These are phyloP conservation scores for Somateria mollissima DNA, from an alignment of 2,797 vertebrate species.

Conservation along the genomic window DNA sequence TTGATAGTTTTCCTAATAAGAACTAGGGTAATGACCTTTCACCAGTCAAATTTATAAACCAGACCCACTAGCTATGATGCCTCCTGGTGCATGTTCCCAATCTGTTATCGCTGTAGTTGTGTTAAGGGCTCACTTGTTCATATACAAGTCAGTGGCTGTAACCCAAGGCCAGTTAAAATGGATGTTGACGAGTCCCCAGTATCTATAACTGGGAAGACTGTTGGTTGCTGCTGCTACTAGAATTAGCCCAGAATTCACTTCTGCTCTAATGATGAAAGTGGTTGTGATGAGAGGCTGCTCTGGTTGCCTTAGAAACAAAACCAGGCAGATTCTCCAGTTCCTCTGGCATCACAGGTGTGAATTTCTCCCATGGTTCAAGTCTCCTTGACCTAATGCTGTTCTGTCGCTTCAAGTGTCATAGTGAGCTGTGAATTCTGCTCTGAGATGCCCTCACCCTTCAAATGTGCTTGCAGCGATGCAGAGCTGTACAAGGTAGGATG, in stretches of 20 bases:
- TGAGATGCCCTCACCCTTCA: background rate
- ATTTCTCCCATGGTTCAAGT: background rate
- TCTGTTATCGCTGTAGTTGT: background rate
- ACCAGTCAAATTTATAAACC: background rate
- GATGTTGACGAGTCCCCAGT: constrained; percentile 31
- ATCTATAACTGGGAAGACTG: constrained; percentile 26
- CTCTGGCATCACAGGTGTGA: background rate
- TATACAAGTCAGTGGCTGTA: constrained; percentile 28
- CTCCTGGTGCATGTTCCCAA: background rate
- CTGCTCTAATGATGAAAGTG: constrained; percentile 60
- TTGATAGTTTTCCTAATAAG: background rate
- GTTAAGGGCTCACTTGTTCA: constrained; percentile 9
- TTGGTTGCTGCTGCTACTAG: constrained; percentile 60
- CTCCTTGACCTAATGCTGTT: background rate
- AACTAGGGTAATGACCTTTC: background rate
- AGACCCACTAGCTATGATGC: background rate
- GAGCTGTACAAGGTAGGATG: background rate
- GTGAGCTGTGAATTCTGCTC: background rate
- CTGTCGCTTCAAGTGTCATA: background rate
- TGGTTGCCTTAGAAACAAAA: constrained; percentile 72
- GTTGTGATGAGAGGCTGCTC: constrained; percentile 50
- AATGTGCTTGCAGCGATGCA: background rate
- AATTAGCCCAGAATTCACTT: constrained; percentile 75
- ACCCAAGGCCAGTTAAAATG: constrained; percentile 35
- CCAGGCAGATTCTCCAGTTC: constrained; percentile 27